Base-by-base conservation (phyloP, 1,140 invertebrate species). In the Rhizoglyphus robini region DNA sequence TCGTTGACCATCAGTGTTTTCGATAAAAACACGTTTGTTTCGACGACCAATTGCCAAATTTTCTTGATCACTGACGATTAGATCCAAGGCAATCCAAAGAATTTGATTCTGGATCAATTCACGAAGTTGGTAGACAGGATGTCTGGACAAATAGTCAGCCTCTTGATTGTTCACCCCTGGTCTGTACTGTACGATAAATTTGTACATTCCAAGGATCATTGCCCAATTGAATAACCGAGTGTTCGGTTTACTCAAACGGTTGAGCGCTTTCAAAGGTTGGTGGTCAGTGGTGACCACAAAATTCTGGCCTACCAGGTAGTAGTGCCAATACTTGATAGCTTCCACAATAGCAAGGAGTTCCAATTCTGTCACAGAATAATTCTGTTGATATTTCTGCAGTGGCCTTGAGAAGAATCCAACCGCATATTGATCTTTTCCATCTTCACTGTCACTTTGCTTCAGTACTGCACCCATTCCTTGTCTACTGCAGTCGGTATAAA, bases 341-440 rank as follows among this genome's bases (percentile, higher is more conserved):
- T 74, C 79, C 46, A 80, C 66, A 31, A 82, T 75, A 3, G 75
- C 73, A 11, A 79, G 71, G 0, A 74, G 78, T 72, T 83, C 81
- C 68, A 77, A 77, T 38, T 84, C 79, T 3, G 80, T 71, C 64
- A 81, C 76, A 23, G 72, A 70, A 69, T 82, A 83, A 18, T 78
- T 77, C 67, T 71, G 69, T 70, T 83, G 79, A 18, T 68, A 72
- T 81, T 63, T 1, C 72, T 73, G 63, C 76, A 32, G 0, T 75
- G 79, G 2, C 73, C 73, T 72, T 76, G 79, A 3, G 73, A 29
- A 81, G 74, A 4, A 77, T 76, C 67, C 67, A 67, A 68, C 79
- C 75, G 11, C 18, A 18, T 72, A 73, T 68, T 78, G 72, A 15
- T 68, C 15, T 27, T 73, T 69, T 1, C 51, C 67, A 64, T 82